Percentiles rank a stretch among this genome's conserved stretches.
Evolutionary conservation across 2,113 vertebrate species (phyloP).

Genomic region (Scatophagus argus): DNA sequence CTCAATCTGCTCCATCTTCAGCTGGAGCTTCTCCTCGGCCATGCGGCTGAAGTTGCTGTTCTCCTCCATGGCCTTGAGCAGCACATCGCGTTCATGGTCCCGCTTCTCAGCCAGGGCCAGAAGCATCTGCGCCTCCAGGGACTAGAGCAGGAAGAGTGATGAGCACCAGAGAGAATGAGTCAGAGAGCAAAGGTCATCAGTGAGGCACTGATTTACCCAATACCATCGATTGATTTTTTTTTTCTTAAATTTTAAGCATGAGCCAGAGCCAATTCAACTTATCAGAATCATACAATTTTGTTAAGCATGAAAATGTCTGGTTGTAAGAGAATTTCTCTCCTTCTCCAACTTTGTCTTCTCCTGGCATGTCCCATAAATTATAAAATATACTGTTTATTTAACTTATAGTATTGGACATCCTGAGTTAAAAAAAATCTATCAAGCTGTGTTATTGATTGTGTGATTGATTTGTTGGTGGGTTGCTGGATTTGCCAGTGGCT

Average conservation of each 20-base stretch:
- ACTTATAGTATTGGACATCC: slow-evolving; percentile 16
- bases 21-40: slow-evolving; percentile 94
- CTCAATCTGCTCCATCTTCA: slow-evolving; percentile 96
- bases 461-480: slow-evolving; percentile 58
- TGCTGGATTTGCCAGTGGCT: slow-evolving; percentile 40
- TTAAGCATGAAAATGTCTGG: not conserved
- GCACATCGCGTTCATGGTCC: slow-evolving; percentile 95
- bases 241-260: not conserved
- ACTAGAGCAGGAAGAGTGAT: slow-evolving; percentile 77
- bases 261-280: slow-evolving; percentile 1
- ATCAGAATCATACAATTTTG: slow-evolving; percentile 4
- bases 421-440: slow-evolving; percentile 6
- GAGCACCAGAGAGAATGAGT: slow-evolving; percentile 18
- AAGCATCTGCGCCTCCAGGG: slow-evolving; percentile 94
- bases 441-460: slow-evolving; percentile 40
- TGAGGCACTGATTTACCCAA: slow-evolving; percentile 5
- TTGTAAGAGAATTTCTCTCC: not conserved
- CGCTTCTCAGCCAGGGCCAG: slow-evolving; percentile 93
- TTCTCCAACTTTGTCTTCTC: not conserved
- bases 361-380: not conserved
- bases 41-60: slow-evolving; percentile 98
- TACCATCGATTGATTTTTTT: not conserved
- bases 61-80: slow-evolving; percentile 97
- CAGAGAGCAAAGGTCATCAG: slow-evolving; percentile 1
- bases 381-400: not conserved